Evolutionary conservation across 2,113 vertebrate genomes (phyloP).

Genomic region (Larimichthys crocea): DNA sequence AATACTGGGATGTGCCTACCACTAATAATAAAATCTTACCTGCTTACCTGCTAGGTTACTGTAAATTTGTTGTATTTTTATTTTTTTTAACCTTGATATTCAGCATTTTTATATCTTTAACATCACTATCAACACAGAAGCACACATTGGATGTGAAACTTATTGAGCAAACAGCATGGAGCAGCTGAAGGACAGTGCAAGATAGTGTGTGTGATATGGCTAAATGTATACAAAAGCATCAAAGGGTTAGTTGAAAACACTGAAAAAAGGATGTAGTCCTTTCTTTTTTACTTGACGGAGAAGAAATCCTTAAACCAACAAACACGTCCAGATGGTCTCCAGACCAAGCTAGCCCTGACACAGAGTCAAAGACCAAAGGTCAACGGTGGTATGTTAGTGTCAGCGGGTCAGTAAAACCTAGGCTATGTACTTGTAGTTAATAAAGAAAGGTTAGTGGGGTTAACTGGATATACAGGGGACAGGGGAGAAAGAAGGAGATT

Average conservation of each 20-base stretch:
- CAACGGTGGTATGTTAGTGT: conserved; percentile 70
- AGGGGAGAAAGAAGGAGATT: background rate
- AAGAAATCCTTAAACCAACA: conserved; percentile 47
- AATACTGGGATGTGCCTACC: conserved; percentile 19
- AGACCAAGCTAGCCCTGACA: conserved; percentile 39
- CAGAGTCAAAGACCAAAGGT: conserved; percentile 52
- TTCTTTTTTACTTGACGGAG: conserved; percentile 35
- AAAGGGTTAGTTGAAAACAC: conserved; percentile 10
- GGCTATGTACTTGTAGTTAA: conserved; percentile 27
- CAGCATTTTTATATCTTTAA: background rate
- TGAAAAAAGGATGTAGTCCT: conserved; percentile 21
- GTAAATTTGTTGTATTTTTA: background rate
- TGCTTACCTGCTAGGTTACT: conserved; percentile 60
- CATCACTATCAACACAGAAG: conserved; percentile 2
- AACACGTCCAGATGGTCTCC: conserved; percentile 52
- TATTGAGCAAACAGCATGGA: background rate
- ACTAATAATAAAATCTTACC: conserved; percentile 63
- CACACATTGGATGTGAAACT: conserved; percentile 5
- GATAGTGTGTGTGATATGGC: conserved; percentile 1
- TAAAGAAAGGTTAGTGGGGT: conserved; percentile 64
- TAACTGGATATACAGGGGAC: conserved; percentile 28
- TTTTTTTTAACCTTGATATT: conserved; percentile 15
- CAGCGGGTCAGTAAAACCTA: conserved; percentile 63
- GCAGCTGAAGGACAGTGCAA: background rate
- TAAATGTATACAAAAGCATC: conserved; percentile 31